Percentiles rank a stretch among this genome's conserved stretches.
Evolutionary conservation across 1,140 invertebrate genomes (phyloP).

Genomic region (Brachionus koreanus): DNA sequence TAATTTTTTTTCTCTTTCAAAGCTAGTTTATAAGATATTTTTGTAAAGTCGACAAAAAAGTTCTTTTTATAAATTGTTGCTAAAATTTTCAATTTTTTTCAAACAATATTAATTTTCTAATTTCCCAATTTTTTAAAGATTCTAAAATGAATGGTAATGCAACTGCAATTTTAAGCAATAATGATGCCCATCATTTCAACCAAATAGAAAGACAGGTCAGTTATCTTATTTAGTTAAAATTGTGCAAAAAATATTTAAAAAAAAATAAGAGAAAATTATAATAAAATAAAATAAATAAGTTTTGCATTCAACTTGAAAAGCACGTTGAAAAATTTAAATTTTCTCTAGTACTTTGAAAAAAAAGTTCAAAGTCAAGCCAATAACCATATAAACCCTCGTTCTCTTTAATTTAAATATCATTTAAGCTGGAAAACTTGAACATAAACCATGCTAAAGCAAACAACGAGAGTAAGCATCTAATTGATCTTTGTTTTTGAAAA

Average conservation of each 20-base stretch:
- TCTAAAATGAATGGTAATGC: slow-evolving; percentile 21
- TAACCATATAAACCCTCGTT: slow-evolving; percentile 6
- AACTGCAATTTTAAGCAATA: slow-evolving; percentile 4
- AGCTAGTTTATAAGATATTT: neutral
- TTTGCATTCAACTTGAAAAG: neutral
- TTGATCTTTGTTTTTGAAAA: neutral
- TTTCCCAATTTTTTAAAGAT: too few species aligned
- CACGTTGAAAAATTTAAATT: slow-evolving; percentile 20
- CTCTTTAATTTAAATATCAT: neutral
- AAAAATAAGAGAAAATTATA: neutral
- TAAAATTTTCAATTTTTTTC: neutral
- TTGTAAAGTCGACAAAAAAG: neutral
- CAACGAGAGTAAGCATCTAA: neutral
- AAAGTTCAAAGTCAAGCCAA: neutral
- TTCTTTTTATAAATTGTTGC: neutral
- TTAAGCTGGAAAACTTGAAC: slow-evolving; percentile 20
- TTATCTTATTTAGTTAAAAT: neutral
- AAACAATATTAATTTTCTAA: neutral
- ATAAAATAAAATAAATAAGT: neutral
- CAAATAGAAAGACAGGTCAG: slow-evolving; percentile 35
- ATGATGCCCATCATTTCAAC: neutral
- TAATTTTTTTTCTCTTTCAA: neutral
- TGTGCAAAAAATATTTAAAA: neutral
- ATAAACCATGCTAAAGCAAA: slow-evolving; percentile 13
- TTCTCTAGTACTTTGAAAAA: slow-evolving; percentile 14